Conservation (phyloP, 1,140 invertebrate genomes). For the Cydia fagiglandana region DNA sequence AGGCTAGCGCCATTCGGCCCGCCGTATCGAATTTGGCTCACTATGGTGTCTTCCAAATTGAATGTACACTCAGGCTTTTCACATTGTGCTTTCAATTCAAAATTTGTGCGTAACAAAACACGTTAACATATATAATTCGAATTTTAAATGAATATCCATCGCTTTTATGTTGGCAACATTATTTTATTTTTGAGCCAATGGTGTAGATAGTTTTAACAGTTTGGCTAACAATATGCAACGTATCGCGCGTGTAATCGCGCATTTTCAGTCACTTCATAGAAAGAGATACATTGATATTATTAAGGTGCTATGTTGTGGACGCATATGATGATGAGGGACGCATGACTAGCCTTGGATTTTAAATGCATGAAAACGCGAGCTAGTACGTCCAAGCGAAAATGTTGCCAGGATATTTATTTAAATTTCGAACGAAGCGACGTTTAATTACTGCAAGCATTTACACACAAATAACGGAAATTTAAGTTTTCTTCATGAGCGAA, state of each 20-base stretch:
- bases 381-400: not conserved
- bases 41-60: slow-evolving; percentile 74
- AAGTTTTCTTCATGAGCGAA: slow-evolving; percentile 67
- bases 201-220: too few relatives aligned
- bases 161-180: not conserved
- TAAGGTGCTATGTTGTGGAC: not conserved
- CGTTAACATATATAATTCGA: slow-evolving; percentile 33
- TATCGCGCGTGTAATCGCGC: too few relatives aligned
- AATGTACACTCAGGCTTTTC: slow-evolving; percentile 53
- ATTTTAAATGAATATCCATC: slow-evolving; percentile 8
- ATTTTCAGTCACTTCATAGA: too few relatives aligned
- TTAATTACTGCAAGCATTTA: slow-evolving; percentile 42
- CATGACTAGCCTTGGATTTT: not conserved
- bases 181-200: too few relatives aligned
- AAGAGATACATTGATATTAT: too few relatives aligned
- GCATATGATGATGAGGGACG: not conserved
- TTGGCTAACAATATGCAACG: too few relatives aligned
- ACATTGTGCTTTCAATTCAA: slow-evolving; percentile 49
- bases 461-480: slow-evolving; percentile 47
- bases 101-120: slow-evolving; percentile 52
- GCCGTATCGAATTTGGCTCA: slow-evolving; percentile 60
- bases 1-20: slow-evolving; percentile 46
- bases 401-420: slow-evolving; percentile 10
- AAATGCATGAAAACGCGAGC: not conserved
- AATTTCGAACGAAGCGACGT: slow-evolving; percentile 41